phyloP scores from a whole-genome alignment of 2,797 vertebrate species.

The Cottoperca gobio region DNA sequence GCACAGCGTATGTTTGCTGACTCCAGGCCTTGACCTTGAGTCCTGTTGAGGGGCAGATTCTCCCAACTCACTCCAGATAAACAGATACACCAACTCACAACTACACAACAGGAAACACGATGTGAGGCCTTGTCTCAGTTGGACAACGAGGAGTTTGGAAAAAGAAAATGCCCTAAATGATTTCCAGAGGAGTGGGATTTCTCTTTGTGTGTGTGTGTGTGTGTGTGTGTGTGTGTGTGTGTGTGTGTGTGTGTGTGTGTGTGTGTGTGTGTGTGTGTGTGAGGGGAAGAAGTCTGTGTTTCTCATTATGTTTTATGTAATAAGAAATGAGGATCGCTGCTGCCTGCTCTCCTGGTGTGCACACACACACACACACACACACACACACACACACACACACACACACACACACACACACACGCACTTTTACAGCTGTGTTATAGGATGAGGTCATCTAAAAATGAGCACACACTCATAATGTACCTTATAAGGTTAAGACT shows the following conservation, averaged over 20 bases:
- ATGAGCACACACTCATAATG: slow-evolving; percentile 42
- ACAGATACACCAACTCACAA: slow-evolving; percentile 30
- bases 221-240: slow-evolving; percentile 29
- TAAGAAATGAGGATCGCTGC: slow-evolving; percentile 50
- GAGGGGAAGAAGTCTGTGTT: slow-evolving; percentile 43
- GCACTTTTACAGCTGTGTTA: slow-evolving; percentile 51
- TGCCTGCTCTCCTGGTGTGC: slow-evolving; percentile 46
- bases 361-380: slow-evolving; percentile 2
- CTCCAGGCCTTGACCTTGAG: slow-evolving; percentile 25
- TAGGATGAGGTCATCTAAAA: slow-evolving; percentile 62
- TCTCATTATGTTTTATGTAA: slow-evolving; percentile 68
- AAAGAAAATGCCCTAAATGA: slow-evolving; percentile 22
- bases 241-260: slow-evolving; percentile 33
- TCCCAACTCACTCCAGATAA: slow-evolving; percentile 20
- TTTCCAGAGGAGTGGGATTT: slow-evolving; percentile 37
- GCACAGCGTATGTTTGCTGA: slow-evolving; percentile 32
- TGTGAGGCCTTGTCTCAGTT: slow-evolving; percentile 6
- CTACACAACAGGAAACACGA: slow-evolving; percentile 19
- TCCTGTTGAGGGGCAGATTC: slow-evolving; percentile 44
- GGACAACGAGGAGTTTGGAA: not conserved
- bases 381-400: slow-evolving; percentile 14
- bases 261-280: slow-evolving; percentile 21
- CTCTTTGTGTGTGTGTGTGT: slow-evolving; percentile 29
- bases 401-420: slow-evolving; percentile 12
- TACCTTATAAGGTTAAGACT: slow-evolving; percentile 51